Evolutionary conservation across 2,797 vertebrate species (phyloP).

Genomic region (Eulemur albifrons): DNA sequence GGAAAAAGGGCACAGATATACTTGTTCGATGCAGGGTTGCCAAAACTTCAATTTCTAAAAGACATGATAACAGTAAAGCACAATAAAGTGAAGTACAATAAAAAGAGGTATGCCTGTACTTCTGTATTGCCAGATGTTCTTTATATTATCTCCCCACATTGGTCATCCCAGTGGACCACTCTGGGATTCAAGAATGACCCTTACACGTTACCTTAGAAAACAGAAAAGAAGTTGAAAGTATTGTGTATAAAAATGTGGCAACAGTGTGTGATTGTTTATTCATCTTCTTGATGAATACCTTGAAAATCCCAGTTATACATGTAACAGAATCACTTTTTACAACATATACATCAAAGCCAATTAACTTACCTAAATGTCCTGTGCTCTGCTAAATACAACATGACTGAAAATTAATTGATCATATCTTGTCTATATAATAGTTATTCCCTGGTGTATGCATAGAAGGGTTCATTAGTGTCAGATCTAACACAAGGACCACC

Average conservation of each 20-base stretch:
- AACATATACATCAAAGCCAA: background rate
- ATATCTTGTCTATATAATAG: conserved; percentile 3
- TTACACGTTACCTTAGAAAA: background rate
- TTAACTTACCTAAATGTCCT: background rate
- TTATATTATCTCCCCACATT: background rate
- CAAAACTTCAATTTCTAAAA: too few relatives aligned
- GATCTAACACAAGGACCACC: conserved; percentile 7
- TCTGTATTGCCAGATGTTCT: background rate
- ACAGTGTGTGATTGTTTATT: background rate
- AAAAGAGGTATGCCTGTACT: background rate
- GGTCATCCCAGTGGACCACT: background rate
- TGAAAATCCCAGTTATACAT: background rate
- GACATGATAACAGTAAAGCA: background rate
- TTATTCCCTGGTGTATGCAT: background rate
- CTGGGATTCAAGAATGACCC: background rate
- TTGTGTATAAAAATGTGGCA: background rate
- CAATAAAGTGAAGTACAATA: background rate
- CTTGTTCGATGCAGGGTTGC: too few relatives aligned
- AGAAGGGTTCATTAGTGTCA: background rate
- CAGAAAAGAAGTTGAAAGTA: background rate
- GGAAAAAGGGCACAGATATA: too few relatives aligned
- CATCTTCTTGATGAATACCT: background rate
- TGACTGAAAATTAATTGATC: conserved; percentile 23
- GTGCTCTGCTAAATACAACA: background rate
- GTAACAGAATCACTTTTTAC: background rate